These are phyloP conservation scores for Oeneis ivallda DNA, from an alignment of 2,888 invertebrate genomes.

Conservation along the genomic window DNA sequence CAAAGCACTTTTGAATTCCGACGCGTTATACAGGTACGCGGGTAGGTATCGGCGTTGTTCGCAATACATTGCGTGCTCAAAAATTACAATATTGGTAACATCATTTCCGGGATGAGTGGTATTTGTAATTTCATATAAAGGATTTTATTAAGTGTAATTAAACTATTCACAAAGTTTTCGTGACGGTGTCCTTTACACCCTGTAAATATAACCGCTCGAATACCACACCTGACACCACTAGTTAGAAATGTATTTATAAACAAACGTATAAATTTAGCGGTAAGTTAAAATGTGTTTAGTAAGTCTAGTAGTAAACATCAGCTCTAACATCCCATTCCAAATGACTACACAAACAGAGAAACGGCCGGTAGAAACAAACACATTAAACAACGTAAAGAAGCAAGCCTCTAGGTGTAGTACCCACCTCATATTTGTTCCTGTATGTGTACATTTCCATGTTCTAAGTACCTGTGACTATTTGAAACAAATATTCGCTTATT, in stretches of 20 bases:
- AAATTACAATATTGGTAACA: too few species aligned
- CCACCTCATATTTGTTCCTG: constrained; percentile 9
- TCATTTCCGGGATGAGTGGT: too few species aligned
- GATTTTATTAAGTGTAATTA: too few species aligned
- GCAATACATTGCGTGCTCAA: too few species aligned
- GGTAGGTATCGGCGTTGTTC: too few species aligned
- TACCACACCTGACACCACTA: not conserved
- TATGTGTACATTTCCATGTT: constrained; percentile 6
- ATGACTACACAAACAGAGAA: constrained; percentile 17
- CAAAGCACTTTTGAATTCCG: too few species aligned
- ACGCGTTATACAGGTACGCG: too few species aligned
- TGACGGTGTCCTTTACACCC: too few species aligned
- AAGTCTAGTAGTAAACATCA: constrained; percentile 14
- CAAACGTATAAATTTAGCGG: constrained; percentile 15
- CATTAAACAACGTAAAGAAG: constrained; percentile 17
- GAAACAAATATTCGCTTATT: not conserved
- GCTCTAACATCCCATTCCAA: constrained; percentile 20
- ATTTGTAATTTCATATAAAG: too few species aligned
- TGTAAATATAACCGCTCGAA: not conserved
- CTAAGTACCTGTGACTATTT: not conserved
- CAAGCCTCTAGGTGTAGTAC: constrained; percentile 13
- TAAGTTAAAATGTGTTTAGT: constrained; percentile 20
- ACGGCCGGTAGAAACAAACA: constrained; percentile 21
- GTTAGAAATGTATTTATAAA: not conserved
- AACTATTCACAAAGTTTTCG: too few species aligned